Percentiles rank a stretch among this genome's conserved stretches.
These are phyloP conservation scores for Candidula unifasciata DNA, from an alignment of 2,888 invertebrate species.

Conservation along the genomic window DNA sequence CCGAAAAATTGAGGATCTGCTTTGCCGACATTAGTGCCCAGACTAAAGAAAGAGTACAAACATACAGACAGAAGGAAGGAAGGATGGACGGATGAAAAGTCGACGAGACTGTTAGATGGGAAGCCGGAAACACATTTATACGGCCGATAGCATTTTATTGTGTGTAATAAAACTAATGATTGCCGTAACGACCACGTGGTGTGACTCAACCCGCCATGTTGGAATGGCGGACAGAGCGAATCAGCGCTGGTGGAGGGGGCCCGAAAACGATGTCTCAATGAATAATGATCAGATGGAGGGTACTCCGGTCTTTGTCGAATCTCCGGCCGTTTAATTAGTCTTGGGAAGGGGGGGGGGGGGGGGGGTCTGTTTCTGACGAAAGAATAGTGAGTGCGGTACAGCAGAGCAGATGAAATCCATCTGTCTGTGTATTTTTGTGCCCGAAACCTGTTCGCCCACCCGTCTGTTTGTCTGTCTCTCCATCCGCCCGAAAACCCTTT, in stretches of 20 bases:
- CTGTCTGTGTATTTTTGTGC: not conserved
- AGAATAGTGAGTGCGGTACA: too few relatives aligned
- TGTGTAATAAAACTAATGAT: not conserved
- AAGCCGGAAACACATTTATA: not conserved
- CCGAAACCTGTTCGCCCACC: too few relatives aligned
- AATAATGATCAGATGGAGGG: slow-evolving; percentile 17
- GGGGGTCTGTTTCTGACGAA: too few relatives aligned
- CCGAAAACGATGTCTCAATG: not conserved
- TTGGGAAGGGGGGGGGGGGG: not conserved
- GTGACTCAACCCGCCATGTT: not conserved
- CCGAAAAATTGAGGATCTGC: too few relatives aligned
- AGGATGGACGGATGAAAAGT: too few relatives aligned
- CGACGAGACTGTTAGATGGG: too few relatives aligned
- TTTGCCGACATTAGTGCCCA: too few relatives aligned
- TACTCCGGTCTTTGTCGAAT: not conserved
- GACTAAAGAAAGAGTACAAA: too few relatives aligned
- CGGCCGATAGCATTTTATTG: not conserved
- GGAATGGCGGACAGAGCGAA: too few relatives aligned
- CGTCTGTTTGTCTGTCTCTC: too few relatives aligned
- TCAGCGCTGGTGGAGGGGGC: not conserved
- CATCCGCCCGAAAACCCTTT: too few relatives aligned
- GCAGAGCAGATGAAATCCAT: not conserved
- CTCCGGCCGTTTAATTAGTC: not conserved
- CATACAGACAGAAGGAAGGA: too few relatives aligned
- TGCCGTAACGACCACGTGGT: not conserved